Evolutionary conservation across 2,113 vertebrate genomes (phyloP).

Genomic region (Acanthochromis polyacanthus): DNA sequence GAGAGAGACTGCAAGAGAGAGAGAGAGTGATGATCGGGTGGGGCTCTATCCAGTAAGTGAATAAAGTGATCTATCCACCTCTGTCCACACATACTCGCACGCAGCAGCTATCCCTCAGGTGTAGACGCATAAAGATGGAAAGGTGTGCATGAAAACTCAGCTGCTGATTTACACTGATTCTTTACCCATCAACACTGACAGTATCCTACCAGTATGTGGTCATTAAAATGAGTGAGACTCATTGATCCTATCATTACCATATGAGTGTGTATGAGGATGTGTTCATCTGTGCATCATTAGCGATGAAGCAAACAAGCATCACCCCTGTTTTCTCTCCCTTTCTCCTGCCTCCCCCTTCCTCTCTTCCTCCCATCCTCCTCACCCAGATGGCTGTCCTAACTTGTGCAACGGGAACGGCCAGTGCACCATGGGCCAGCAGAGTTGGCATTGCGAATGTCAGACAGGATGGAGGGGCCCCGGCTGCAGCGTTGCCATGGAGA

Average conservation of each 20-base stretch:
- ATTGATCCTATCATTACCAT: slow-evolving; percentile 53
- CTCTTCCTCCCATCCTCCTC: slow-evolving; percentile 71
- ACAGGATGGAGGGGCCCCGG: slow-evolving; percentile 98
- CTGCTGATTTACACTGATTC: slow-evolving; percentile 61
- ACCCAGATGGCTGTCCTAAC: slow-evolving; percentile 97
- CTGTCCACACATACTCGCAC: slow-evolving; percentile 35
- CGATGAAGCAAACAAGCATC: slow-evolving; percentile 52
- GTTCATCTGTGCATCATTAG: slow-evolving; percentile 4
- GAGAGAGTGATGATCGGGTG: slow-evolving; percentile 64
- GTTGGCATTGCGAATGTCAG: slow-evolving; percentile 99
- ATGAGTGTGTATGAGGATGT: slow-evolving; percentile 30
- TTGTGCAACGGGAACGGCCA: slow-evolving; percentile 98
- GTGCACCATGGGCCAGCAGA: slow-evolving; percentile 98
- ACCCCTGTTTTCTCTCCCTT: slow-evolving; percentile 26
- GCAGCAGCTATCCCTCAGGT: slow-evolving; percentile 33
- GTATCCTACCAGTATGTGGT: slow-evolving; percentile 33
- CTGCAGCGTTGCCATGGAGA: slow-evolving; percentile 99
- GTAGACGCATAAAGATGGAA: slow-evolving; percentile 39
- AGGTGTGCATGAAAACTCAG: slow-evolving; percentile 60
- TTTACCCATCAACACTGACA: slow-evolving; percentile 53
- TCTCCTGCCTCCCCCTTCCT: background rate
- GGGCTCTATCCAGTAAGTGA: slow-evolving; percentile 77
- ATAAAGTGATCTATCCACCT: slow-evolving; percentile 73
- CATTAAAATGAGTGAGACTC: slow-evolving; percentile 39
- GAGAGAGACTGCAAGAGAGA: slow-evolving; percentile 49